These are phyloP conservation scores for Pseudotriccus pelzelni DNA, from an alignment of 2,797 vertebrate genomes.

Conservation along the genomic window DNA sequence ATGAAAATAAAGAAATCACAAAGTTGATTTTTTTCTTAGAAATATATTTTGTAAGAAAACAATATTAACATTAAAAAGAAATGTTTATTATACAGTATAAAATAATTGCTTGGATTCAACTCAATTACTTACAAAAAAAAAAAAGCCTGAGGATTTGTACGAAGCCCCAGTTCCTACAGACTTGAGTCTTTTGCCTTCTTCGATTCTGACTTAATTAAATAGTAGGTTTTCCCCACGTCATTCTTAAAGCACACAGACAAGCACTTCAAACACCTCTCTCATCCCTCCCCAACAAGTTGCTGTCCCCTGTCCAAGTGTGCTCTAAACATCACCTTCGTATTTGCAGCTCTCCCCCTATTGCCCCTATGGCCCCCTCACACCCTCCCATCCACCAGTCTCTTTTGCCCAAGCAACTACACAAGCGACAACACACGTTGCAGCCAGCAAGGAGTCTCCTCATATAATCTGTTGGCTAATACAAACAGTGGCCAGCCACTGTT, in stretches of 20 bases:
- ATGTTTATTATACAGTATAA: slow-evolving; percentile 76
- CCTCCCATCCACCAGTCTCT: neutral
- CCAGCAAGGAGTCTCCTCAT: neutral
- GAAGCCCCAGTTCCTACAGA: neutral
- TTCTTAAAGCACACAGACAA: neutral
- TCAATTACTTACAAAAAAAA: slow-evolving; percentile 23
- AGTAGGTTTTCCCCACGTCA: neutral
- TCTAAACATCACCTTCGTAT: neutral
- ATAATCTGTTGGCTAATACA: neutral
- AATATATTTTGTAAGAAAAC: slow-evolving; percentile 79
- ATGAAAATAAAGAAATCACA: slow-evolving; percentile 12
- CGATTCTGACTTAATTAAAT: neutral
- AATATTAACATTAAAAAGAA: slow-evolving; percentile 71
- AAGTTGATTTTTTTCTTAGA: slow-evolving; percentile 57
- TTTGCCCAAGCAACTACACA: slow-evolving; percentile 16
- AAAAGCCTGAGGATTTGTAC: slow-evolving; percentile 60
- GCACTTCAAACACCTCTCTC: neutral
- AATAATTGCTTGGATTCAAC: slow-evolving; percentile 66
- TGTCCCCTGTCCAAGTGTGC: neutral
- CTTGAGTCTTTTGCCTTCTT: neutral
- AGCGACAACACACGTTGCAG: neutral
- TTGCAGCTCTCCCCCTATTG: neutral
- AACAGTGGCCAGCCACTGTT: slow-evolving; percentile 68
- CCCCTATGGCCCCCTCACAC: fast-evolving
- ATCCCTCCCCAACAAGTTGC: neutral